A percentile compares a stretch with the other conserved stretches of the same genome.
Conservation (phyloP, 2,888 invertebrate genomes). For the Hyalella azteca region DNA sequence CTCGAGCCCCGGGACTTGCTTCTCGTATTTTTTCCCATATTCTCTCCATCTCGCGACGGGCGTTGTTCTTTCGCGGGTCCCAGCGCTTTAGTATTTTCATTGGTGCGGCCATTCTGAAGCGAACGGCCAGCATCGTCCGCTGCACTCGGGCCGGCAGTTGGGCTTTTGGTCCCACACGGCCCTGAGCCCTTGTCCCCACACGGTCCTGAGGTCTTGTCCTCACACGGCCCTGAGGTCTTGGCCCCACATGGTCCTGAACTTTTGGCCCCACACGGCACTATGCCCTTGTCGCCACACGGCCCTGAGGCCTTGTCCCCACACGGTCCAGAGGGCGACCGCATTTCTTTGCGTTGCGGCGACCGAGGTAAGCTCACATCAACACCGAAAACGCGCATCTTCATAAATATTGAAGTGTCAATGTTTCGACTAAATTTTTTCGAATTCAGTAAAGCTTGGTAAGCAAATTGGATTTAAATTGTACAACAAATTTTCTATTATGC, state of each 20-base stretch:
- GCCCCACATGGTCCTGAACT: background rate
- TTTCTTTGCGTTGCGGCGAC: background rate
- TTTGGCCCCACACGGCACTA: background rate
- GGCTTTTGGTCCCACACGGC: background rate
- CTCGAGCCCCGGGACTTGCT: background rate
- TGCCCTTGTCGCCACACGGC: background rate
- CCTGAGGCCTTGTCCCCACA: background rate
- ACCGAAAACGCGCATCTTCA: constrained; percentile 12
- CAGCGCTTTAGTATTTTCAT: background rate
- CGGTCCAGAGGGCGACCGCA: background rate
- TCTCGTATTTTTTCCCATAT: background rate
- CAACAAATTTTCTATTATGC: too few species aligned
- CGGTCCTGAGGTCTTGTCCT: background rate
- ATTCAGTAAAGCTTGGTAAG: too few species aligned
- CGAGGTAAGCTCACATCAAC: constrained; percentile 6
- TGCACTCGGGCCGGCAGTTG: background rate
- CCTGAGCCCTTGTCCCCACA: background rate
- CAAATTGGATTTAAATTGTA: too few species aligned
- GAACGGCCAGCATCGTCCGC: background rate
- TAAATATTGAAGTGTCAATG: too few species aligned
- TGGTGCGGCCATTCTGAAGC: background rate
- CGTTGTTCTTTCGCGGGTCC: background rate
- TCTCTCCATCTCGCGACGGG: background rate
- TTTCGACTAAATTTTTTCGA: too few species aligned
- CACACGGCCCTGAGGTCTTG: background rate